These are phyloP conservation scores for Anarsia innoxiella DNA, from an alignment of 2,888 invertebrate genomes.

Conservation along the genomic window DNA sequence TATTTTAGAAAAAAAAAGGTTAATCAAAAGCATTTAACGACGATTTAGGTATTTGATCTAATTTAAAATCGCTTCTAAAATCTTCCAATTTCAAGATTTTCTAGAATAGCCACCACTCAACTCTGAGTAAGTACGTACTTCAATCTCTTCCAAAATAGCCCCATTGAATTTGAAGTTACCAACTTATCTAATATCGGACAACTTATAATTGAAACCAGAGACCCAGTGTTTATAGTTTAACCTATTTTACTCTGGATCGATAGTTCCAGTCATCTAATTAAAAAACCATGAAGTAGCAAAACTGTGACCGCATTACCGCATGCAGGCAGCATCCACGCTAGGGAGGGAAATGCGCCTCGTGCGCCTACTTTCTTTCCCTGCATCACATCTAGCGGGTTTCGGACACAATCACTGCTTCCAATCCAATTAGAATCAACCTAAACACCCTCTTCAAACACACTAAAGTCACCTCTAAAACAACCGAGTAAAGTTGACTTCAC, in stretches of 20 bases:
- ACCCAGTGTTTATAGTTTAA: too few relatives aligned
- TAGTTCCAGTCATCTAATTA: conserved; percentile 25
- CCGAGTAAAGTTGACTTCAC: conserved; percentile 10
- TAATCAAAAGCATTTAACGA: neutral
- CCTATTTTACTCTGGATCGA: too few relatives aligned
- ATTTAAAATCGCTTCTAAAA: too few relatives aligned
- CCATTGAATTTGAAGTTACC: too few relatives aligned
- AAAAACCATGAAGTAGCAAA: conserved; percentile 37
- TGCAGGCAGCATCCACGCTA: conserved; percentile 46
- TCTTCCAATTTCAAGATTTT: too few relatives aligned
- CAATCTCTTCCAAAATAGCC: neutral
- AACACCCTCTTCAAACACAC: conserved; percentile 21
- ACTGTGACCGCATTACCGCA: conserved; percentile 54
- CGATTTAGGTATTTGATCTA: too few relatives aligned
- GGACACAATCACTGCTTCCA: conserved; percentile 30
- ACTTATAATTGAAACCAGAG: too few relatives aligned
- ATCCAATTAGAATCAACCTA: conserved; percentile 29
- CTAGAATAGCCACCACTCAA: too few relatives aligned
- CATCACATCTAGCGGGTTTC: conserved; percentile 54
- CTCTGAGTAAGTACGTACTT: too few relatives aligned
- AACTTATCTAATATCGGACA: too few relatives aligned
- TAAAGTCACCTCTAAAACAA: conserved; percentile 15
- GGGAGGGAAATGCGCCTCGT: conserved; percentile 63
- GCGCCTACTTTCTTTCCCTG: conserved; percentile 69
- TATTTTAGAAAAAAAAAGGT: neutral